Percentiles rank a stretch among this genome's conserved stretches.
These are phyloP conservation scores for Oreochromis spilurus DNA, from an alignment of 2,113 vertebrate genomes.

Conservation along the genomic window DNA sequence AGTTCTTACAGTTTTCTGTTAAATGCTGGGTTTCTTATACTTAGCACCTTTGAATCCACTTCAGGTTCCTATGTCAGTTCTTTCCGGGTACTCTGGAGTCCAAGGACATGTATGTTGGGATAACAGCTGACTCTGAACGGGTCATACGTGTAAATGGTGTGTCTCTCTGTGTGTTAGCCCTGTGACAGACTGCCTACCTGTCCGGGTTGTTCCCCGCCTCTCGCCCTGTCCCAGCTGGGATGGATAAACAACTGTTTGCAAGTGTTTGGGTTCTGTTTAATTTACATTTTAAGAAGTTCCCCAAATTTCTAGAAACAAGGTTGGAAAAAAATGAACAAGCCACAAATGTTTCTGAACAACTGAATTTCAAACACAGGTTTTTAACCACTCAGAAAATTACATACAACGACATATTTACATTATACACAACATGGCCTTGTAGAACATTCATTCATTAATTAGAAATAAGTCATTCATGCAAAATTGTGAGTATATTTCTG, in stretches of 20 bases:
- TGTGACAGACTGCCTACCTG: background rate
- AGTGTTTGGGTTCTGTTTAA: background rate
- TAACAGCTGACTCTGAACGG: background rate
- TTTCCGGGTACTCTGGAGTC: background rate
- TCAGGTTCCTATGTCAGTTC: background rate
- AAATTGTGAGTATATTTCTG: background rate
- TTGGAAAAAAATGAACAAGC: background rate
- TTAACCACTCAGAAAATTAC: background rate
- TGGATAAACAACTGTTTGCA: background rate
- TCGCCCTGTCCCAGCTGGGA: background rate
- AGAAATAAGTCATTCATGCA: background rate
- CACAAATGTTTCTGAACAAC: background rate
- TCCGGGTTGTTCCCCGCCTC: background rate
- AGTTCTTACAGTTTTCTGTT: background rate
- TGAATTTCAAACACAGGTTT: background rate
- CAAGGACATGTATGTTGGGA: background rate
- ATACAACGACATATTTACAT: conserved; percentile 7
- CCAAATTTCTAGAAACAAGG: background rate
- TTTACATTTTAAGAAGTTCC: background rate
- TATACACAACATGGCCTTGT: background rate
- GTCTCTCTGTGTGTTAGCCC: background rate
- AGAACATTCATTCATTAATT: background rate
- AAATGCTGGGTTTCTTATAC: background rate
- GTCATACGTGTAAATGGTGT: background rate
- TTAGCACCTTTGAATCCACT: background rate